Evolutionary conservation across 2,888 invertebrate genomes (phyloP).

Genomic region (Perithous albicinctus): DNA sequence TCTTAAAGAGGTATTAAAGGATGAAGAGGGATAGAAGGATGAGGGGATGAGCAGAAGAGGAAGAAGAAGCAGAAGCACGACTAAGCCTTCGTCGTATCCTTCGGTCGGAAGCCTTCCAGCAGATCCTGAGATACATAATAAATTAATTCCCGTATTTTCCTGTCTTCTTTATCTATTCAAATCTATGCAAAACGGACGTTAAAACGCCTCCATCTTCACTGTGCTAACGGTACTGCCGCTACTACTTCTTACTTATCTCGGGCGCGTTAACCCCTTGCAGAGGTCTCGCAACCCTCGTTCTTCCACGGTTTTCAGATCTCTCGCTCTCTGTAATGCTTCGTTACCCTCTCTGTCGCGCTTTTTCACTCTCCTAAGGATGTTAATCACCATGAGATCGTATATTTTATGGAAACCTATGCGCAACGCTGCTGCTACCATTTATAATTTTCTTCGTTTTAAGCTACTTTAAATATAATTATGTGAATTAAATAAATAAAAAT

Average conservation of each 20-base stretch:
- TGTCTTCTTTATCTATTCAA: slow-evolving; percentile 84
- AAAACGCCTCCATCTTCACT: slow-evolving; percentile 76
- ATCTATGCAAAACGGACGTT: slow-evolving; percentile 85
- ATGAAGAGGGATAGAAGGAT: slow-evolving; percentile 59
- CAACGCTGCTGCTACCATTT: not conserved
- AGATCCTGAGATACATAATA: slow-evolving; percentile 82
- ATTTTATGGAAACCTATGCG: slow-evolving; percentile 32
- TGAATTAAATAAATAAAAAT: no score
- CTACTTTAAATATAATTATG: not conserved
- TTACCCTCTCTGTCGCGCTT: slow-evolving; percentile 34
- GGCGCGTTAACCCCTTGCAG: slow-evolving; percentile 77
- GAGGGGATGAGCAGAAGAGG: slow-evolving; percentile 30
- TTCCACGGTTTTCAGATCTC: slow-evolving; percentile 53
- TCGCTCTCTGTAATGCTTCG: slow-evolving; percentile 37
- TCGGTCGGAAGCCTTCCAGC: slow-evolving; percentile 38
- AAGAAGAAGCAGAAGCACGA: slow-evolving; percentile 56
- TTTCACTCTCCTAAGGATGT: slow-evolving; percentile 55
- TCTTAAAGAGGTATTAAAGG: slow-evolving; percentile 79
- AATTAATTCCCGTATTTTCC: slow-evolving; percentile 84
- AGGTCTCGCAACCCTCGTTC: slow-evolving; percentile 70
- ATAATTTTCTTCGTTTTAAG: not conserved
- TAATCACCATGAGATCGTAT: slow-evolving; percentile 52
- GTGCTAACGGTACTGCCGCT: slow-evolving; percentile 70
- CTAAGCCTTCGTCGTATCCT: slow-evolving; percentile 69
- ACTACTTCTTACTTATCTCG: slow-evolving; percentile 58